Conservation (phyloP, 2,113 vertebrate genomes). For the Symphodus melops region DNA sequence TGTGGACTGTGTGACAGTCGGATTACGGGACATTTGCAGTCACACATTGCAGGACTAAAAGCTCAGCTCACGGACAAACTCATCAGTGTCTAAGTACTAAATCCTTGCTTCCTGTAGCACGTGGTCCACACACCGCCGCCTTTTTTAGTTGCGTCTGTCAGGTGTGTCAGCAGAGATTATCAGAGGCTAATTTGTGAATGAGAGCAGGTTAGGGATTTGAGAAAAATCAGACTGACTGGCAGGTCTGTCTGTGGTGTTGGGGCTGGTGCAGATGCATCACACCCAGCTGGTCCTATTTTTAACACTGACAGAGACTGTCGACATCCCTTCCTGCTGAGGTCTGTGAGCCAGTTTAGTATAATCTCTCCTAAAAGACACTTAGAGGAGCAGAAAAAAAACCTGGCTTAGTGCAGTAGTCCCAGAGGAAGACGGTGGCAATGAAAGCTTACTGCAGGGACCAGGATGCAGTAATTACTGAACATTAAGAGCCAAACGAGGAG, state of each 20-base stretch:
- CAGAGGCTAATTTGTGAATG: conserved; percentile 54
- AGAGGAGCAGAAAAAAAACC: conserved; percentile 20
- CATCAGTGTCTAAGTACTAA: neutral
- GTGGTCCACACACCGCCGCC: neutral
- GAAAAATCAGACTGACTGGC: neutral
- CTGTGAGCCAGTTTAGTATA: conserved; percentile 58
- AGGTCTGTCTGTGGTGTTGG: neutral
- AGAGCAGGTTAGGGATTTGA: conserved; percentile 33
- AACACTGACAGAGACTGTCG: conserved; percentile 11
- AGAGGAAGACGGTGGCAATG: conserved; percentile 30
- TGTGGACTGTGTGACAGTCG: neutral
- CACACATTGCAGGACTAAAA: neutral
- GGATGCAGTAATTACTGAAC: conserved; percentile 1
- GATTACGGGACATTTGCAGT: neutral
- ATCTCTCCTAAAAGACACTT: conserved; percentile 66
- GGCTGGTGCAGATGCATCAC: conserved; percentile 37
- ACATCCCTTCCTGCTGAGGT: conserved; percentile 47
- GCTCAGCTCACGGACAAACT: neutral
- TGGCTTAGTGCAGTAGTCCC: conserved; percentile 35
- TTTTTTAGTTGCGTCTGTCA: neutral
- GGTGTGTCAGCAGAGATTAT: conserved; percentile 26
- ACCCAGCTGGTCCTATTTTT: conserved; percentile 14
- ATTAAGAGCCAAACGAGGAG: neutral
- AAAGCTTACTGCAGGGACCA: conserved; percentile 38
- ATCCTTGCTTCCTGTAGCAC: neutral